These are phyloP conservation scores for Cavia aperea DNA, from an alignment of 2,113 vertebrate species.

Conservation along the genomic window DNA sequence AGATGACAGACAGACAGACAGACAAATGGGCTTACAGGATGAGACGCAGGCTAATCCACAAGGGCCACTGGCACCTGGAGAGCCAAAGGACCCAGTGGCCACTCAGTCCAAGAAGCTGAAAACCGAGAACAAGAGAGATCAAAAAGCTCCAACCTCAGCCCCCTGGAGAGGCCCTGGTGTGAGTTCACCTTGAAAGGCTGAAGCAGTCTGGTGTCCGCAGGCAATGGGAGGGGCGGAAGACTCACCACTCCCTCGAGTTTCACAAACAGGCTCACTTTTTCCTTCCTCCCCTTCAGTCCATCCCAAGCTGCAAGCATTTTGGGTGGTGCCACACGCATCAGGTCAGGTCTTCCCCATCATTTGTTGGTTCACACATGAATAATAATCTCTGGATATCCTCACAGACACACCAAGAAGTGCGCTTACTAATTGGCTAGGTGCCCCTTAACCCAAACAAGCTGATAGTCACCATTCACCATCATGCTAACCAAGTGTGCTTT, in stretches of 20 bases:
- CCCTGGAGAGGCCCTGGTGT: neutral
- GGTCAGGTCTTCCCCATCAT: neutral
- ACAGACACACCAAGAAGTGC: neutral
- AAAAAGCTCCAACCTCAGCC: neutral
- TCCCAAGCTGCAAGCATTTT: neutral
- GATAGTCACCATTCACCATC: neutral
- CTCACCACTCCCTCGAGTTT: neutral
- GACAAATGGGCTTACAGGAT: neutral
- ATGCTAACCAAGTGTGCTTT: neutral
- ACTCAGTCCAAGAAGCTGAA: neutral
- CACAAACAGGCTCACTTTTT: neutral
- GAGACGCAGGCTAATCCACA: neutral
- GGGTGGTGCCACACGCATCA: neutral
- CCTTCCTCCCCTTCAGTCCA: neutral
- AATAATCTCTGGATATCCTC: neutral
- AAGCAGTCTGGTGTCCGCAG: neutral
- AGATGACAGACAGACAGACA: neutral
- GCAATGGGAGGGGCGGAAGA: fast-evolving
- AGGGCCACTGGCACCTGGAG: neutral
- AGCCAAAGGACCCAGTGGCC: neutral
- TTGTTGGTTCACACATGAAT: neutral
- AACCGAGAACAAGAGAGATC: neutral
- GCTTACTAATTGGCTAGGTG: neutral
- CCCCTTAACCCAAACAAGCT: neutral
- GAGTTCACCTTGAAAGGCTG: neutral